Evolutionary conservation across 2,797 vertebrate species (phyloP).

Genomic region (Clarias laeviceps): DNA sequence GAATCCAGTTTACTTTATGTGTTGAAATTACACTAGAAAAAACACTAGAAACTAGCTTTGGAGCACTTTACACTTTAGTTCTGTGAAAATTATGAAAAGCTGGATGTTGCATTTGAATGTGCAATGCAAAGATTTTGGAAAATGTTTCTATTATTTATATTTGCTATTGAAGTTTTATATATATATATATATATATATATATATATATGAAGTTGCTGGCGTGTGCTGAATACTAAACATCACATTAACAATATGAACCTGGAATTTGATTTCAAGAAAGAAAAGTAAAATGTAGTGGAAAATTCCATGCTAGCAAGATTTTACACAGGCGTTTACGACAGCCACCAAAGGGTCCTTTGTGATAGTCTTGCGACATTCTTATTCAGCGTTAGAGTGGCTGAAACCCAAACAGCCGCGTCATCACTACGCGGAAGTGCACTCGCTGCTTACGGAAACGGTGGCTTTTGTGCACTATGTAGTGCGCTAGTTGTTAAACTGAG

Average conservation of each 20-base stretch:
- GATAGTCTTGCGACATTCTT: neutral
- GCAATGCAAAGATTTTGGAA: neutral
- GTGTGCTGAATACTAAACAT: neutral
- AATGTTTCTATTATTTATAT: neutral
- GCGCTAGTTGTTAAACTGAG: neutral
- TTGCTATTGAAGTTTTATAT: too few species aligned
- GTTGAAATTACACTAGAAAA: neutral
- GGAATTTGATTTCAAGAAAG: neutral
- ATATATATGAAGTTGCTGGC: neutral
- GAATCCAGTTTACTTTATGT: neutral
- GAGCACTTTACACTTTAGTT: neutral
- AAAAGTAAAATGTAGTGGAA: neutral
- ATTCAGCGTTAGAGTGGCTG: neutral
- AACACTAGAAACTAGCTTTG: neutral
- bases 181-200: too few species aligned
- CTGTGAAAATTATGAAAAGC: too few species aligned
- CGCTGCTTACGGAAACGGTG: neutral
- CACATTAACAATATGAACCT: neutral
- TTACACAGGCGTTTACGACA: neutral
- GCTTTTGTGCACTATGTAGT: neutral
- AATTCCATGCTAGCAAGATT: neutral
- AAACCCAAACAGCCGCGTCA: neutral
- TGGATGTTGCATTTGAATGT: neutral
- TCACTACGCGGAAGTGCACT: constrained; percentile 2
- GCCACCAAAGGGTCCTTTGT: neutral